Conservation (phyloP, 2,797 vertebrate genomes). For the Epinephelus awoara region DNA sequence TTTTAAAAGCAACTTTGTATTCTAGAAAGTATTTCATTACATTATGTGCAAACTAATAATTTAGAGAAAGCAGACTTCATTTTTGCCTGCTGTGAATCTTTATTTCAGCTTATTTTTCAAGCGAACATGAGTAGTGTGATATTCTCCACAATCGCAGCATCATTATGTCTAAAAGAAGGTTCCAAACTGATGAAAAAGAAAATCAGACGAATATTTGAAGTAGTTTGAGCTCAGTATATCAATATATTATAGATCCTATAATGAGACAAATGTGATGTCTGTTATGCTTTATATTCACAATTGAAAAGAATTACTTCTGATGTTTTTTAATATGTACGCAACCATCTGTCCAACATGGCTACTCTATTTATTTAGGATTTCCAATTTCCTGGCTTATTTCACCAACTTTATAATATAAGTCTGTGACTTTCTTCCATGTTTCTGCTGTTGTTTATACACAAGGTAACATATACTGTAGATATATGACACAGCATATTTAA, state of each 20-base stretch:
- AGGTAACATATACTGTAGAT: neutral
- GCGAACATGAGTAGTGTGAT: neutral
- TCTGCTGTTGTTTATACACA: neutral
- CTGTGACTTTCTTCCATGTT: neutral
- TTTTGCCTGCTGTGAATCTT: constrained; percentile 3
- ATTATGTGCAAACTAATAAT: constrained; percentile 5
- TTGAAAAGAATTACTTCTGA: neutral
- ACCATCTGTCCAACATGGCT: neutral
- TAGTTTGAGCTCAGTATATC: neutral
- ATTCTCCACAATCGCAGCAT: neutral
- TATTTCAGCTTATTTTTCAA: neutral
- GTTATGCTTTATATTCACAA: neutral
- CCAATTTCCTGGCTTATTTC: neutral
- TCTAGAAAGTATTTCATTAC: neutral
- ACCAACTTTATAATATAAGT: too few relatives aligned
- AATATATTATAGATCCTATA: too few relatives aligned
- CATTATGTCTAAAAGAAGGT: constrained; percentile 2
- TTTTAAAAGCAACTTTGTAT: constrained; percentile 1
- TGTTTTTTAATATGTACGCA: neutral
- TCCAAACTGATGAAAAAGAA: neutral
- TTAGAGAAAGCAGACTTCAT: neutral
- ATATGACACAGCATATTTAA: neutral
- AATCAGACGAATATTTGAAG: neutral
- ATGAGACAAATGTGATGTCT: neutral
- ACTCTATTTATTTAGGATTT: neutral